phyloP scores from a whole-genome alignment of 1,140 invertebrate species.

The Drosophila navojoa region DNA sequence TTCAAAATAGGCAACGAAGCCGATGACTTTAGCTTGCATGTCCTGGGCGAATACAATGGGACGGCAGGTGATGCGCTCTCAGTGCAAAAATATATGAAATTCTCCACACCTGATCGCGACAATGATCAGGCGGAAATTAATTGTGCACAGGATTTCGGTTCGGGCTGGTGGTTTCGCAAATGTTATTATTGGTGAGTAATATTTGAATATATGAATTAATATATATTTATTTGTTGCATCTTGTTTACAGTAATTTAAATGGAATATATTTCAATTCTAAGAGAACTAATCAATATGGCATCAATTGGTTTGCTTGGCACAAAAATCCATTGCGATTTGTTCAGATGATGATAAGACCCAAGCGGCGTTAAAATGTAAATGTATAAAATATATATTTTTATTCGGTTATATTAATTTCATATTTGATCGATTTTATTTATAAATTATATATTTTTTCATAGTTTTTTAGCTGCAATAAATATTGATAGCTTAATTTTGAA shows the following conservation, averaged over 20 bases:
- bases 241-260: constrained; percentile 26
- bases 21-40: constrained; percentile 7
- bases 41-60: constrained; percentile 18
- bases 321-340: constrained; percentile 24
- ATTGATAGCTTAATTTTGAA: too few species aligned
- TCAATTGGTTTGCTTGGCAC: constrained; percentile 40
- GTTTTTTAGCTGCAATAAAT: too few species aligned
- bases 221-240: background rate
- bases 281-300: constrained; percentile 23
- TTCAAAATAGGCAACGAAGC: constrained; percentile 16
- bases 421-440: too few species aligned
- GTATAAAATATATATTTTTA: too few species aligned
- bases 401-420: too few species aligned
- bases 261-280: constrained; percentile 10
- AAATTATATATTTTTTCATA: too few species aligned
- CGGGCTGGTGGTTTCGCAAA: constrained; percentile 33
- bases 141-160: constrained; percentile 14
- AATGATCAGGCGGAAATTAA: constrained; percentile 1
- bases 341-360: constrained; percentile 31
- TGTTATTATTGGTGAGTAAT: constrained; percentile 31
- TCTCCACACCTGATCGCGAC: constrained; percentile 29
- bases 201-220: background rate
- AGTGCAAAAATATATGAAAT: constrained; percentile 9
- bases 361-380: too few species aligned
- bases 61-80: constrained; percentile 21